Evolutionary conservation across 1,140 invertebrate genomes (phyloP).

Genomic region (Monochamus saltuarius): DNA sequence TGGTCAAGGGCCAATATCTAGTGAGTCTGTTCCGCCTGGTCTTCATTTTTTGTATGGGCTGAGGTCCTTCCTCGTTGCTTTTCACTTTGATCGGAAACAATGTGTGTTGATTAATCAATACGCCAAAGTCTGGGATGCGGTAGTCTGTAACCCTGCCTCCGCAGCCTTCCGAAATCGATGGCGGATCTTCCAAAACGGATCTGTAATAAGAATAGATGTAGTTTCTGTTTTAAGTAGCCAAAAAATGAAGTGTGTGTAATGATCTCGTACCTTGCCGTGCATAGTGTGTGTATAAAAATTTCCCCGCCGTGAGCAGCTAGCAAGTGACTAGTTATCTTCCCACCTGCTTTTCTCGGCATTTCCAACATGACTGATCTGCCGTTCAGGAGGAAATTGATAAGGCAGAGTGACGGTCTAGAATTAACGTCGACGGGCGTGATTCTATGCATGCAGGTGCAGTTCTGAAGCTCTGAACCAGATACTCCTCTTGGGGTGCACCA

Average conservation of each 20-base stretch:
- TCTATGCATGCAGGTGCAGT: conserved; percentile 79
- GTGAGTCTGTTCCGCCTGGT: conserved; percentile 74
- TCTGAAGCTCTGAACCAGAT: conserved; percentile 74
- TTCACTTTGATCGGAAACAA: conserved; percentile 67
- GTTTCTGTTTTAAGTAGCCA: not conserved
- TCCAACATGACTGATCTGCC: conserved; percentile 93
- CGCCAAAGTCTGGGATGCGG: conserved; percentile 81
- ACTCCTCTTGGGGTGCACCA: conserved; percentile 93
- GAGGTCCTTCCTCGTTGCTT: conserved; percentile 48
- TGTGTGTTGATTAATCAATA: conserved; percentile 83
- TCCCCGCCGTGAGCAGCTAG: conserved; percentile 92
- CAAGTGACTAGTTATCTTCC: conserved; percentile 89
- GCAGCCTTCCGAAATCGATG: conserved; percentile 90
- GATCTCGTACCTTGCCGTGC: conserved; percentile 62
- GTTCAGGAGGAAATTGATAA: conserved; percentile 94
- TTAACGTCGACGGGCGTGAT: conserved; percentile 97
- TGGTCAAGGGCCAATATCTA: conserved; percentile 90
- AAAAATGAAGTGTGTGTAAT: not conserved
- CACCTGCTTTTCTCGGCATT: conserved; percentile 84
- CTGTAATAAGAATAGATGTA: conserved; percentile 25
- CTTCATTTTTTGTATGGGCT: conserved; percentile 63
- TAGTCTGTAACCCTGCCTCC: conserved; percentile 94
- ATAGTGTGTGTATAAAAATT: conserved; percentile 92
- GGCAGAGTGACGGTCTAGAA: conserved; percentile 88
- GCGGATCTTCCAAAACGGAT: conserved; percentile 91